Base-by-base conservation (phyloP, 2,888 invertebrate species). In the Blastobasis lacticolella region DNA sequence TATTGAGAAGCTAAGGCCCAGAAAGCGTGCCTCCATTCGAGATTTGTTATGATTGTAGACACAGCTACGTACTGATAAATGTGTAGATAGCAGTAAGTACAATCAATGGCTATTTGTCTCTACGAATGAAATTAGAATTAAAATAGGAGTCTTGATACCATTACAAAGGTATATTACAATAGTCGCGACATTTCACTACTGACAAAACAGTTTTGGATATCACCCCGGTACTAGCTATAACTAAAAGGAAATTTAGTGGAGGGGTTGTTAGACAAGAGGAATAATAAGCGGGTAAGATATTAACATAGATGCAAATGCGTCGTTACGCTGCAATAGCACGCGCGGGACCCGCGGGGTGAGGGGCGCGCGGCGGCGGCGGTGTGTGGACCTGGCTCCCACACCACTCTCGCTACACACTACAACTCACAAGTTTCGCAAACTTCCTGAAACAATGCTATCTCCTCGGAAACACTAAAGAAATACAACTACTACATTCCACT, bases 1-100 rank as follows among this genome's bases (percentile, higher is more conserved):
- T 86, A 87, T 86, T 81, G 78, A 80, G 74, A 78, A 79, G 73
- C 67, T 67, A 75, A 73, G 69, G 69, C 64, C 63, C 62, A 57
- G 59, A 64, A 64, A 63, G 63, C 58, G 55, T 53, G 37, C 49
- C 55, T 51, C 49, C 55, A 55, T 51, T 50, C 42, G 49, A 49
- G 45, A 37, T 50, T 46, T 53, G 40, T 49, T 49, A 54, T 51
- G 51, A 48, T 48, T 45, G 50, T 49, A 43, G 23, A 23, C 23
- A 23, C 7, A 37, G 9, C 36, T 46, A 8, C 8, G 46, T 10
- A 10, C 10, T 10, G 10, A 45, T 37, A 37, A 23, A 23, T 23
- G 23, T 23, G 23, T 23, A 23, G 23, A 23, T 23, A 23, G 3
- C 23, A 23, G 23, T 23, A 23, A 23, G 23, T 23, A 23, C 23